Base-by-base conservation (phyloP, 2,797 vertebrate genomes). In the Paedocypris micromegethes region DNA sequence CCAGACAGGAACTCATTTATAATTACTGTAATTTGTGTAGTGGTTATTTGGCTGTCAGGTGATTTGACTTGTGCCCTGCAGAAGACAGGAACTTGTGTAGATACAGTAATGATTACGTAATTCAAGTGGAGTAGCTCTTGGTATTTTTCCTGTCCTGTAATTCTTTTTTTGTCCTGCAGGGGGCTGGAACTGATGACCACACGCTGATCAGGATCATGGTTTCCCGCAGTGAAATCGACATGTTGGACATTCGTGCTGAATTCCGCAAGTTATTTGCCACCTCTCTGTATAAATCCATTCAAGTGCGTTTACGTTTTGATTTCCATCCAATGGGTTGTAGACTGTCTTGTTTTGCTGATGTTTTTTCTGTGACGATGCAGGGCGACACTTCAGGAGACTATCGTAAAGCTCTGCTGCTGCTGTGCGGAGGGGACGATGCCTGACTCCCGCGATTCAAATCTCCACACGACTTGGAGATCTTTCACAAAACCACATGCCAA, bases 201-300 rank as follows among this genome's bases (percentile, higher is more conserved):
- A 96, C 93, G 5, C 80, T 98, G 84, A 93, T 96, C 72, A 88
- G 94, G 77, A 86, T 92, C 75, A 87, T 98, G 88, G 93, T 87
- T 74, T 90, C 87, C 49, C 92, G 96, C 74, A 91, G 95, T 43
- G 96, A 98, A 82, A 82, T 92, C 4, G 96, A 98, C 84, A 73
- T 98, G 83, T 37, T 93, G 83, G 93, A 97, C 82, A 91, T 98
- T 70, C 90, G 93, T 73, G 64, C 77, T 42, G 85, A 92, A 51
- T 92, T 93, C 75, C 88, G 93, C 76, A 93, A 78, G 81, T 79
- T 90, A 83, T 98, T 92, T 69, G 86, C 91, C 4, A 88, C 90
- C 61, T 95, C 96, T 4, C 88, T 98, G 72, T 77, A 91, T 74
- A 92, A 91, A 8, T 88, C 87, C 89, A 94, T 98, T 81, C 89